Evolutionary conservation across 2,797 vertebrate species (phyloP), one percentile per base, ranked within the genome.

Genomic region (Garrulus glandarius): DNA sequence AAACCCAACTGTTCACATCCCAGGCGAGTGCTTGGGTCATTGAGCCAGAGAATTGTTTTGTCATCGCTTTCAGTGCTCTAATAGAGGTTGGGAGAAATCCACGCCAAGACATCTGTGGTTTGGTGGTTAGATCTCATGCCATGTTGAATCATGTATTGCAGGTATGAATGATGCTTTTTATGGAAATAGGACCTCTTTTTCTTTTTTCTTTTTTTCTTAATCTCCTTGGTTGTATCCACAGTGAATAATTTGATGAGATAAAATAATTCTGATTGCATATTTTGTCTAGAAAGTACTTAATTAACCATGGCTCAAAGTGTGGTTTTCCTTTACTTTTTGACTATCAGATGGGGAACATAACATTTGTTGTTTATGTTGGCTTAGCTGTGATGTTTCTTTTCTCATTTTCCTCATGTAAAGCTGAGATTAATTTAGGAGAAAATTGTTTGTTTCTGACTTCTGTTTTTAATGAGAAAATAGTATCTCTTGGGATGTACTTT

Each of bases 321-420:
- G 36, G 26, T 91, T 95, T 95, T 72, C 16, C 47, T 32, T 15
- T 57, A 2, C 22, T 78, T 91, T 87, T 89, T 87, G 23, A 22
- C 37, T 80, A 1, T 94, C 71, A 71, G 71, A 84, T 57, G 27
- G n/a, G 41, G 34, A 93, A 30, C 56, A 30, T 59, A 77, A 67
- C 60, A 61, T 92, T 81, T 37, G 21, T 79, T 93, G 77, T 78
- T 95, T 94, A n/a, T 76, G 47, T 92, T 94, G 81, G 82, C 84
- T 96, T 85, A 89, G 50, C 55, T 88, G 69, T 86, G 71, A 46
- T 91, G 87, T 76, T 92, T 94, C 44, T 94, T 23, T 74, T 92
- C 59, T 89, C 21, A 41, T 86, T 87, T 90, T 86, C 32, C 37
- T 87, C 22, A 27, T 16, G 6, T 93, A 72, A 95, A 93, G 67